phyloP scores from a whole-genome alignment of 2,113 vertebrate genomes.

The Megaleporinus macrocephalus region DNA sequence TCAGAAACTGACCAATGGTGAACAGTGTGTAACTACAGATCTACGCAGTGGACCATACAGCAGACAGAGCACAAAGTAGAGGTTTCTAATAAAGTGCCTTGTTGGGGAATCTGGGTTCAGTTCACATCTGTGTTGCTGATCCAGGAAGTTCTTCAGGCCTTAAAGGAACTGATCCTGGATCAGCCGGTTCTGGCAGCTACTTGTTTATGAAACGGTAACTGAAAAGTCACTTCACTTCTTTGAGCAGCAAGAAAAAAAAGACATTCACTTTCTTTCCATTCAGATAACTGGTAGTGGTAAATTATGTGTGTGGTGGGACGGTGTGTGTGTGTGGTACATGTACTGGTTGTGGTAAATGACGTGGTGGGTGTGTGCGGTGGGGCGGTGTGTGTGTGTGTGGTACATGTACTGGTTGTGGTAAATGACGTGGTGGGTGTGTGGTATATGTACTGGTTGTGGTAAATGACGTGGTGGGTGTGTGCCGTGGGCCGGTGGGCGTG shows the following conservation, averaged over 20 bases:
- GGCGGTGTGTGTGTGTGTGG: background rate
- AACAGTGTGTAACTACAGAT: no score
- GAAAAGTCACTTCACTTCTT: background rate
- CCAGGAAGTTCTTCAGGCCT: background rate
- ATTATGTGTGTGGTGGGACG: background rate
- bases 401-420: background rate
- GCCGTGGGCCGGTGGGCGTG: no score
- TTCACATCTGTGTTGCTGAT: background rate
- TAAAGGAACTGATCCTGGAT: background rate
- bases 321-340: background rate
- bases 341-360: no score
- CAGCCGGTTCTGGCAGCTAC: background rate
- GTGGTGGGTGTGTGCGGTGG: no score
- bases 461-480: no score
- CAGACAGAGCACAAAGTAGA: no score
- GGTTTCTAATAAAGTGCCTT: no score
- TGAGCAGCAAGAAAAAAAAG: conserved; percentile 19
- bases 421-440: no score
- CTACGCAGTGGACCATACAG: no score
- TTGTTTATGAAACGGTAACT: background rate
- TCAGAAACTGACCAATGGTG: no score
- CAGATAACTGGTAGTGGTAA: background rate
- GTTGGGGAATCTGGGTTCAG: background rate
- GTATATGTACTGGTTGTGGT: no score
- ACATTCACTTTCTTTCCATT: background rate